Base-by-base conservation (phyloP, 2,113 vertebrate species). In the Barnardius zonarius region DNA sequence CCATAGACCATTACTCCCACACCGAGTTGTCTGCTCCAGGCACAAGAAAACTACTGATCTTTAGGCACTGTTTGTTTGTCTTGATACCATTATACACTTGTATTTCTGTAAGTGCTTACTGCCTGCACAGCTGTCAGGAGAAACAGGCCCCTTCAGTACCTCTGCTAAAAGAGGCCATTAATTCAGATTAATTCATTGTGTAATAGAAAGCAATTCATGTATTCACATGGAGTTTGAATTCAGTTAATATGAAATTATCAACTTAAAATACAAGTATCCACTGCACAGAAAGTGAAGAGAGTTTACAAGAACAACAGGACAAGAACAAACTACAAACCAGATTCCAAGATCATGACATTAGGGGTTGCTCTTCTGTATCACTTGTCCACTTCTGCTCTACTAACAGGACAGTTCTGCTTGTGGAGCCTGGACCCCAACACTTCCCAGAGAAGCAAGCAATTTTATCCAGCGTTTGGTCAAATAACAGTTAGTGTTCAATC, bases 181-280 rank as follows among this genome's bases (percentile, higher is more conserved):
- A 93, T 92, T 85, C 69, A 68, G 44, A 88, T 31, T 5, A 93
- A 86, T 46, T 92, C 3, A 7, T 59, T 43, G 69, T 78, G 81
- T 37, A 86, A 92, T 14, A 92, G 59, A 90, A 88, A 88, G 80
- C 83, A 86, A 74, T 80, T 92, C 55, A 86, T 73, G 93, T 78
- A 76, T 51, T 91, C 64, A 88, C 24, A 2, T 23, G 30, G 57
- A 79, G 22, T 74, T 57, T 69, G 67, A 92, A 76, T 69, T 22
- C n/a, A 64, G 63, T 83, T 61, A 77, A 33, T 63, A 81, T 24
- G 33, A 94, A 88, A 62, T 82, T 15, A 89, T 1, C 14, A 43
- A 49, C 30, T 78, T 70, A 61, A 55, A 13, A 5, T 17, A 27
- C 22, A 75, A 83, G 61, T 68, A 75, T 22, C 23, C 39, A 79